Evolutionary conservation across 2,888 invertebrate species (phyloP).

Genomic region (Lordiphosa fenestrarum): DNA sequence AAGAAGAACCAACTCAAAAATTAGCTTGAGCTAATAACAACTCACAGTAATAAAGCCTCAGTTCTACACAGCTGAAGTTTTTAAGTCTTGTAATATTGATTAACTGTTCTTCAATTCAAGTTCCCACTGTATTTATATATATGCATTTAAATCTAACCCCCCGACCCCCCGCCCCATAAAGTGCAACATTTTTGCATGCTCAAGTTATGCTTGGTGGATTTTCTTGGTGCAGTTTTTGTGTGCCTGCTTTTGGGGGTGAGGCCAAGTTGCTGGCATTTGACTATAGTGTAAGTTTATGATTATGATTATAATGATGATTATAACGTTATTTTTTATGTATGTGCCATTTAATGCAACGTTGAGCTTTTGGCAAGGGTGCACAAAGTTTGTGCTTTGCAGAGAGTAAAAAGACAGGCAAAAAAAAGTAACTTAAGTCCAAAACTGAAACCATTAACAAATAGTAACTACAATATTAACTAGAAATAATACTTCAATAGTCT

Average conservation of each 20-base stretch:
- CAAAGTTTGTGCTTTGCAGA: neutral
- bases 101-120: neutral
- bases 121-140: constrained; percentile 13
- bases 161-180: constrained; percentile 20
- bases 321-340: constrained; percentile 37
- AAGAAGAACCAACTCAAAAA: no score
- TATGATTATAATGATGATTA: constrained; percentile 37
- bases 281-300: constrained; percentile 34
- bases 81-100: neutral
- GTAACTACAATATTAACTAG: constrained; percentile 1
- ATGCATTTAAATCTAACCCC: constrained; percentile 21
- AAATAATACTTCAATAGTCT: neutral
- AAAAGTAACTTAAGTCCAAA: constrained; percentile 1
- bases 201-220: constrained; percentile 44
- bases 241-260: constrained; percentile 14
- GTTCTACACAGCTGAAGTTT: neutral
- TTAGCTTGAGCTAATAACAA: no score
- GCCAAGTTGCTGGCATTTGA: constrained; percentile 49
- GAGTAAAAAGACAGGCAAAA: no score
- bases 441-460: constrained; percentile 11
- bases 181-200: constrained; percentile 37
- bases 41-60: no score
- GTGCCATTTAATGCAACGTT: constrained; percentile 12
- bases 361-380: constrained; percentile 3
- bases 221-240: constrained; percentile 30